phyloP scores from a whole-genome alignment of 2,113 vertebrate genomes.

The Seriola rivoliana region DNA sequence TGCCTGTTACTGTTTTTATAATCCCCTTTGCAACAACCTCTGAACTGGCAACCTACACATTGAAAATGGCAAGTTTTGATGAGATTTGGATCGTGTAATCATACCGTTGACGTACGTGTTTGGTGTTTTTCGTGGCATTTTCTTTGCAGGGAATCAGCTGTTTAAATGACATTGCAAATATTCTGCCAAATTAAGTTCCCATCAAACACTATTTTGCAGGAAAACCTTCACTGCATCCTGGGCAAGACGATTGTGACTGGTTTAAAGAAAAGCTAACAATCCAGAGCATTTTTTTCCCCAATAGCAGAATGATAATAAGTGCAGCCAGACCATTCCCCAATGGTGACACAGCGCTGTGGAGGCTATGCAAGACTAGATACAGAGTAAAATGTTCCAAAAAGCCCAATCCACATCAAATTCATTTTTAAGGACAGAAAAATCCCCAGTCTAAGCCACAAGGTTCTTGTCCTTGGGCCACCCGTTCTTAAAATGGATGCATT shows the following conservation, averaged over 20 bases:
- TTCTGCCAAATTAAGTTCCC: background rate
- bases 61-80: too few species aligned
- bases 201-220: too few species aligned
- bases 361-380: background rate
- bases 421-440: background rate
- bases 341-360: background rate
- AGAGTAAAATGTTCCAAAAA: background rate
- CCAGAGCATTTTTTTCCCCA: background rate
- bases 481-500: conserved; percentile 18
- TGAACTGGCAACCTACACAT: too few species aligned
- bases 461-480: conserved; percentile 15
- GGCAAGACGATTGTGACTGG: background rate
- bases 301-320: background rate
- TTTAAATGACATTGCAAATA: background rate
- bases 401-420: background rate
- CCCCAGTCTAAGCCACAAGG: background rate
- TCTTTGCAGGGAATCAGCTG: too few species aligned
- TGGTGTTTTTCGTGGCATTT: too few species aligned
- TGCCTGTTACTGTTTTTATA: too few species aligned
- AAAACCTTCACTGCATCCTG: too few species aligned
- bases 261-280: background rate
- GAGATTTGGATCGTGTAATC: too few species aligned
- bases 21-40: too few species aligned
- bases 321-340: background rate
- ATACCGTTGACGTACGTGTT: too few species aligned